A percentile compares a stretch with the other conserved stretches of the same genome.
These are phyloP conservation scores for Epizoanthus illoricatus DNA, from an alignment of 92 coral and sea anemone species.

Conservation along the genomic window DNA sequence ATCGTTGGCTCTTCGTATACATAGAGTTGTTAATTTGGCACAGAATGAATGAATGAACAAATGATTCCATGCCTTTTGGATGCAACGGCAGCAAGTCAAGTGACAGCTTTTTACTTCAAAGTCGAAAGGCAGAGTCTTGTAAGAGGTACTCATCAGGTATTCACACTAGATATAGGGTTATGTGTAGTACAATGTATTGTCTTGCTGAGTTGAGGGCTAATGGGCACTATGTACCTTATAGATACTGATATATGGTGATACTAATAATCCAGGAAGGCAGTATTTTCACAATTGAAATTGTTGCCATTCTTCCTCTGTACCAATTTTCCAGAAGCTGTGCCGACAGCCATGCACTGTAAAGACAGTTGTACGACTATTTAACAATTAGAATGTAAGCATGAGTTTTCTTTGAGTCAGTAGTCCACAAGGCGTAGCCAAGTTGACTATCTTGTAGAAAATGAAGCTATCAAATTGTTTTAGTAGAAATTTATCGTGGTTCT, in stretches of 20 bases:
- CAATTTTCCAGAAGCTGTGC: too few relatives aligned
- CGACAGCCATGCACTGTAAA: too few relatives aligned
- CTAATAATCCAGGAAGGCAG: not conserved
- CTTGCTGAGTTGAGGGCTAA: constrained; percentile 11
- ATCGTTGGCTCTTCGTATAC: not conserved
- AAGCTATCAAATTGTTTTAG: too few relatives aligned
- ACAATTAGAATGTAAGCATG: too few relatives aligned
- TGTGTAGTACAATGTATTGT: not conserved
- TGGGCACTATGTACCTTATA: not conserved
- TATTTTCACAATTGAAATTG: not conserved
- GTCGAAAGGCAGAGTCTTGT: constrained; percentile 45
- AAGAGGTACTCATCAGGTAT: constrained; percentile 71
- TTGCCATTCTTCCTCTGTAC: too few relatives aligned
- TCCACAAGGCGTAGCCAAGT: too few relatives aligned
- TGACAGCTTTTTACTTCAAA: constrained; percentile 24
- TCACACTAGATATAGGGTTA: constrained; percentile 34
- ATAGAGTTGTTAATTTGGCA: constrained; percentile 29
- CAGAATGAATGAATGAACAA: constrained; percentile 39
- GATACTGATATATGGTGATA: not conserved
- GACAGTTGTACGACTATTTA: too few relatives aligned
- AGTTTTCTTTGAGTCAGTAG: too few relatives aligned
- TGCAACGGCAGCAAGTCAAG: constrained; percentile 40
- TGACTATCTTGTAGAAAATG: too few relatives aligned
- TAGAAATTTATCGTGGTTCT: too few relatives aligned
- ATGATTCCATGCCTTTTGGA: constrained; percentile 38